A percentile compares a stretch with the other conserved stretches of the same genome.
These are phyloP conservation scores for Enteromius mattozi DNA, from an alignment of 2,797 vertebrate species.

Conservation along the genomic window DNA sequence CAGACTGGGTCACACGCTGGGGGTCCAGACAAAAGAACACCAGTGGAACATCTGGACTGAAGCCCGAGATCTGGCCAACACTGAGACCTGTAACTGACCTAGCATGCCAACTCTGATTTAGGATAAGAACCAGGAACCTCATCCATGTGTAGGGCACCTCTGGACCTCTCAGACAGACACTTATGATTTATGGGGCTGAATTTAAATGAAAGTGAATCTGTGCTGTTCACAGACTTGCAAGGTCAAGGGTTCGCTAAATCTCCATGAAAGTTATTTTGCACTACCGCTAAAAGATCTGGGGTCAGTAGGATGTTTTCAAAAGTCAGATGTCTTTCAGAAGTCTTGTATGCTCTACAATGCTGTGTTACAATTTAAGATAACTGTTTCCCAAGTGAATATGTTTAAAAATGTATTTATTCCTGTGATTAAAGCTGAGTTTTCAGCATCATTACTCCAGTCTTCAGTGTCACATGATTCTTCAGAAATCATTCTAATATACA, in stretches of 20 bases:
- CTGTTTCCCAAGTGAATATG: too few relatives aligned
- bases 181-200: neutral
- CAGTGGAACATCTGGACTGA: neutral
- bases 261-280: neutral
- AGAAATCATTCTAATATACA: neutral
- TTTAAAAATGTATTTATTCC: too few relatives aligned
- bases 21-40: neutral
- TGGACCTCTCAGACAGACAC: neutral
- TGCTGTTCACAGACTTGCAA: neutral
- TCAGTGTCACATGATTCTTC: neutral
- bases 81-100: neutral
- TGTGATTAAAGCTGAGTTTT: neutral
- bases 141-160: neutral
- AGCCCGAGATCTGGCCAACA: neutral
- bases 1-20: conserved; percentile 28
- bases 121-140: neutral
- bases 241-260: neutral
- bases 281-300: neutral
- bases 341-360: too few relatives aligned
- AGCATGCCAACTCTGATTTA: neutral
- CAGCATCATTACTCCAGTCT: neutral
- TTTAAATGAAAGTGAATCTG: neutral
- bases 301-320: neutral
- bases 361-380: too few relatives aligned
- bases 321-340: neutral